phyloP scores from a whole-genome alignment of 1,140 invertebrate genomes.

The Atta colombica region DNA sequence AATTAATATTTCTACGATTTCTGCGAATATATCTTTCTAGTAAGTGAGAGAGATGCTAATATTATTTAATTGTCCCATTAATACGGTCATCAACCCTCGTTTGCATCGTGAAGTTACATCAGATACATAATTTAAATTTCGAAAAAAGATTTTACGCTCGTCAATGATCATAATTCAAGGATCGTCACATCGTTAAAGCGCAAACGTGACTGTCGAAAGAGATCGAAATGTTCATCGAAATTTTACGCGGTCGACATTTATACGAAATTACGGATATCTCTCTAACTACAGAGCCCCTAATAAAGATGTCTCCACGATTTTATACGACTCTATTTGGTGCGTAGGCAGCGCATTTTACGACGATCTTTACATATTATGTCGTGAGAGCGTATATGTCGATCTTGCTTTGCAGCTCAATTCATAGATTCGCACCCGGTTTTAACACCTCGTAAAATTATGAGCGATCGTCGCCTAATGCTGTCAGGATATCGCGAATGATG shows the following conservation, averaged over 20 bases:
- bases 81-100: slow-evolving; percentile 21
- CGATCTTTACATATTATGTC: slow-evolving; percentile 73
- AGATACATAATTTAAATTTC: slow-evolving; percentile 39
- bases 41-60: background rate
- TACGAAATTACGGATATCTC: slow-evolving; percentile 30
- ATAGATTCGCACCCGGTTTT: slow-evolving; percentile 73
- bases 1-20: background rate
- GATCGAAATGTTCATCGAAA: slow-evolving; percentile 54
- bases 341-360: slow-evolving; percentile 72
- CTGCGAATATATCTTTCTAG: slow-evolving; percentile 24
- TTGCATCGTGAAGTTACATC: slow-evolving; percentile 9
- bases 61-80: slow-evolving; percentile 38
- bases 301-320: slow-evolving; percentile 75
- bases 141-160: slow-evolving; percentile 47
- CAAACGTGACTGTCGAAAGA: slow-evolving; percentile 28
- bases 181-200: slow-evolving; percentile 60
- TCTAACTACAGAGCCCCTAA: slow-evolving; percentile 67
- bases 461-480: slow-evolving; percentile 70
- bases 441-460: slow-evolving; percentile 79
- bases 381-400: slow-evolving; percentile 37
- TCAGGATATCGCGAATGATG: slow-evolving; percentile 64
- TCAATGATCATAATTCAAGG: slow-evolving; percentile 39
- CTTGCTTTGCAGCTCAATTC: slow-evolving; percentile 44
- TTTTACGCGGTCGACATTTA: slow-evolving; percentile 61
- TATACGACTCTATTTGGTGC: slow-evolving; percentile 73